Evolutionary conservation across 2,888 invertebrate genomes (phyloP), one percentile per base, ranked within the genome.

Genomic region (Graphium colonna): DNA sequence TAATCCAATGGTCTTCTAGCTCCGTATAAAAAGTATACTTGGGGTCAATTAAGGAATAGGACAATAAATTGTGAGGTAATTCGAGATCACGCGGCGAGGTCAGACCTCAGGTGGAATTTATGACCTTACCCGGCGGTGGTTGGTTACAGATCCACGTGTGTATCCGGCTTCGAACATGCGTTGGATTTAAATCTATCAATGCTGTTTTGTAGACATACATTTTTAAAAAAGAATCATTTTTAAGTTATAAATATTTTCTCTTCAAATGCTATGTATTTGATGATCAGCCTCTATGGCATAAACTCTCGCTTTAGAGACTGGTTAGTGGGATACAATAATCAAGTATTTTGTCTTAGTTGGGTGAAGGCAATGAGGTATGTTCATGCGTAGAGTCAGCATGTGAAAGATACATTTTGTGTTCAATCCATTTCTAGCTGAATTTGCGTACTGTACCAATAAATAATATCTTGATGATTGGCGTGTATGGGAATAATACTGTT

Each of bases 271-370:
- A n/a, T n/a, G n/a, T n/a, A n/a, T n/a, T n/a, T n/a, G n/a, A n/a
- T n/a, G 87, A 87, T 89, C 87, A 88, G 87, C 87, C 87, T 86
- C 88, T 88, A 90, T 89, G 90, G 89, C 90, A 90, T 90, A 91
- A 91, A 28, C 4, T 28, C 8, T 28, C 8, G 28, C 8, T 10
- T n/a, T 33, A 33, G 9, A 33, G 8, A 33, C n/a, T n/a, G n/a
- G n/a, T n/a, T n/a, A n/a, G n/a, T n/a, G n/a, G n/a, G n/a, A n/a
- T n/a, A n/a, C n/a, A n/a, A n/a, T n/a, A n/a, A n/a, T n/a, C n/a
- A n/a, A n/a, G n/a, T n/a, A n/a, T n/a, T n/a, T n/a, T n/a, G n/a
- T n/a, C n/a, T n/a, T n/a, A n/a, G n/a, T n/a, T n/a, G n/a, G n/a
- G n/a, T n/a, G n/a, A n/a, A n/a, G n/a, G n/a, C n/a, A n/a, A n/a